These are phyloP conservation scores for Gila robusta DNA, from an alignment of 2,797 vertebrate species.

Conservation along the genomic window DNA sequence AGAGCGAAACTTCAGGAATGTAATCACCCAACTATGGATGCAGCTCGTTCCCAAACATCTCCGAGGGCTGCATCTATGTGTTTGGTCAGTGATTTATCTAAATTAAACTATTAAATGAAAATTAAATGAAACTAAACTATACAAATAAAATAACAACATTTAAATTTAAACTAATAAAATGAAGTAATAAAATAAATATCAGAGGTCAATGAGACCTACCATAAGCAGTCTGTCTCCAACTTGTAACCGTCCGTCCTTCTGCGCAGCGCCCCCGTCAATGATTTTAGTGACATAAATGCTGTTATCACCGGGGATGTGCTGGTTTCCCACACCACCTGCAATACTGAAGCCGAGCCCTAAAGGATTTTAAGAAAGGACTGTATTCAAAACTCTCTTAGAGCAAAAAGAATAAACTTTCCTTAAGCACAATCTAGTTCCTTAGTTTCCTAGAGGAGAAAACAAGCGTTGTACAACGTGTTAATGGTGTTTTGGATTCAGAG, in stretches of 20 bases:
- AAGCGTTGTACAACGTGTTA: conserved; percentile 20
- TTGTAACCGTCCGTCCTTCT: conserved; percentile 91
- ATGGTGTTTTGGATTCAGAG: conserved; percentile 26
- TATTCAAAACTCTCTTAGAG: not conserved
- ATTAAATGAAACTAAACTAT: not conserved
- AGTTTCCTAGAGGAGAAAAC: conserved; percentile 13
- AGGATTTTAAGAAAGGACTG: conserved; percentile 15
- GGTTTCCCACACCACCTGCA: conserved; percentile 95
- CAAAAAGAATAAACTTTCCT: conserved; percentile 10
- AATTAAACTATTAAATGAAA: not conserved
- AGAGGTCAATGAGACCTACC: conserved; percentile 75
- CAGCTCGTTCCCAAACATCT: not conserved
- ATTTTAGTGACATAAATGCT: conserved; percentile 98
- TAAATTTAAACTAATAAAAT: not conserved
- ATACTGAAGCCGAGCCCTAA: conserved; percentile 97
- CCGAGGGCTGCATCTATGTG: not conserved
- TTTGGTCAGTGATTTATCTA: not conserved
- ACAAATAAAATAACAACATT: not conserved
- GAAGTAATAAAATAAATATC: not conserved
- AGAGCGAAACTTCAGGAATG: conserved; percentile 12
- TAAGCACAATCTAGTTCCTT: not conserved
- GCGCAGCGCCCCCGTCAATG: conserved; percentile 95
- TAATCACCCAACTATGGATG: conserved; percentile 5
- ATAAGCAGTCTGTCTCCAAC: conserved; percentile 95
- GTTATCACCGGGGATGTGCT: conserved; percentile 97